Base-by-base conservation (phyloP, 1,140 invertebrate genomes). In the Drosophila rufa region DNA sequence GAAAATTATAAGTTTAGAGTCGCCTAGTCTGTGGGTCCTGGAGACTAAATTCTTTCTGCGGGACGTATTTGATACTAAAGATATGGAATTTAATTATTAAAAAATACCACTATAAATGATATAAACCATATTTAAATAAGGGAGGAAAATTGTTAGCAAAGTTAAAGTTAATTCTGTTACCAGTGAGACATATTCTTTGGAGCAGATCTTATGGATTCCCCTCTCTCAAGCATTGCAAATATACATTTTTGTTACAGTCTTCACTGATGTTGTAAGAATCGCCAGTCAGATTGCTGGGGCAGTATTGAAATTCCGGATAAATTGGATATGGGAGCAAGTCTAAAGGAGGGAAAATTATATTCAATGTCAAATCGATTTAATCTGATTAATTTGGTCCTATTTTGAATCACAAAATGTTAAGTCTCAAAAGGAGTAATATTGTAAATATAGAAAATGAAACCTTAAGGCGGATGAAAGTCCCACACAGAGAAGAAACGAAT, bases 161-260 rank as follows among this genome's bases (percentile, higher is more conserved):
- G 86, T 89, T 85, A 85, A 81, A 85, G 85, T 85, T 89, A 85
- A 65, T 90, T 89, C 90, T 90, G 86, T 89, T 85, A 90, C 65
- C 87, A 92, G 78, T 92, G 84, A 85, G 89, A 91, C 87, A 79
- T 70, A 79, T 85, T 73, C 66, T 65, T 80, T 81, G 75, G 79
- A 73, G 73, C 80, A 83, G 75, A 79, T 69, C 53, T 48, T 60
- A 51, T 82, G 50, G 71, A 78, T 86, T 82, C 40, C 67, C 50
- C 40, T 64, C 43, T 62, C 33, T 84, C 47, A 70, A 70, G 33
- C 48, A 70, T 42, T 71, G 47, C 38, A 53, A 57, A 59, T 40
- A 40, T 73, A 46, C 40, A 56, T 43, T 70, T 55, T 50, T 48
- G 60, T 56, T 65, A 57, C 53, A 57, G 53, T 48, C 74, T 60